These are phyloP conservation scores for Cheilosia impressa DNA, from an alignment of 2,888 invertebrate species.

Conservation along the genomic window DNA sequence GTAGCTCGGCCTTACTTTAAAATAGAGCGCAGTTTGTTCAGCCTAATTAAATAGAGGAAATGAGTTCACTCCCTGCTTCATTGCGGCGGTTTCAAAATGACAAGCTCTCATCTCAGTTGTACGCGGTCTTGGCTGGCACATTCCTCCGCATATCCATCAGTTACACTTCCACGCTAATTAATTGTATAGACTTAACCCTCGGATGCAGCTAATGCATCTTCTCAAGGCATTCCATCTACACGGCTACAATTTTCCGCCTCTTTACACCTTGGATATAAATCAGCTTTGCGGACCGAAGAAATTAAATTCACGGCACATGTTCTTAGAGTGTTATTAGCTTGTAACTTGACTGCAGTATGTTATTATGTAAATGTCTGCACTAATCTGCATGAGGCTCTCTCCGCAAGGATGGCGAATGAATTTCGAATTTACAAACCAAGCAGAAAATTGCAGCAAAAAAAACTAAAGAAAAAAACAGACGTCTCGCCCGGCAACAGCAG, in stretches of 20 bases:
- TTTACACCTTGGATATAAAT: conserved; percentile 60
- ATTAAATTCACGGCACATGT: conserved; percentile 70
- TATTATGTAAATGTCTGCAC: conserved; percentile 70
- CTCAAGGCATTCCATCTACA: conserved; percentile 4
- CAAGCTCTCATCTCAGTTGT: too few species aligned
- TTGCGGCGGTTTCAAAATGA: too few species aligned
- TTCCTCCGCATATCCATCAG: conserved; percentile 10
- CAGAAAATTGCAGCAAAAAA: conserved; percentile 59
- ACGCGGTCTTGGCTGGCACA: neutral
- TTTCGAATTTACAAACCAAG: conserved; percentile 65
- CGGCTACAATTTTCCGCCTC: conserved; percentile 45
- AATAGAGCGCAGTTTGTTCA: too few species aligned
- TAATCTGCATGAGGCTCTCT: conserved; percentile 51
- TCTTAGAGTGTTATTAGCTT: conserved; percentile 67
- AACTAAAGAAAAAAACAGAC: too few species aligned
- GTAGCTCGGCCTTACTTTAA: too few species aligned
- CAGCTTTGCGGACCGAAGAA: conserved; percentile 43
- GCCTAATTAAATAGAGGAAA: neutral
- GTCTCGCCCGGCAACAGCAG: conserved; percentile 24
- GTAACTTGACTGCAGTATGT: conserved; percentile 59
- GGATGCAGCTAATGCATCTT: conserved; percentile 19
- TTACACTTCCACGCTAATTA: conserved; percentile 16
- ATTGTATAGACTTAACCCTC: conserved; percentile 23
- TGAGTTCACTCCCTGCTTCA: neutral
- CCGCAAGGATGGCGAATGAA: conserved; percentile 61